These are phyloP conservation scores for Chunga burmeisteri DNA, from an alignment of 2,113 vertebrate species.

Conservation along the genomic window DNA sequence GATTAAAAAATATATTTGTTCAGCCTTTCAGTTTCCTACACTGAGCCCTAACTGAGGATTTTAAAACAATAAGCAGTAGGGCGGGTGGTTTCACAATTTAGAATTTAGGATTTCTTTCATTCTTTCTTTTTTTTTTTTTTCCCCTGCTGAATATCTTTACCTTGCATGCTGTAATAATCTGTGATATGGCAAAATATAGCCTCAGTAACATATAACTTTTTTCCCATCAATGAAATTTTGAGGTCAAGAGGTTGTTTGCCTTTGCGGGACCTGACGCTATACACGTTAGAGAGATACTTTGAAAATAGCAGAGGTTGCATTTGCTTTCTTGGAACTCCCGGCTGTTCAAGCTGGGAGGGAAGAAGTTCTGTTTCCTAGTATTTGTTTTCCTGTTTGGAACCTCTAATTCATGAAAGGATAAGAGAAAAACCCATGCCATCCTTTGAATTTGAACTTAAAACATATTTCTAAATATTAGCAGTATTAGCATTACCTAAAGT, in stretches of 20 bases:
- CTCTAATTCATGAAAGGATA: neutral
- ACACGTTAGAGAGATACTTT: neutral
- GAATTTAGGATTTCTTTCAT: neutral
- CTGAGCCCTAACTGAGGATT: neutral
- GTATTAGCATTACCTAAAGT: neutral
- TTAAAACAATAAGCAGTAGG: neutral
- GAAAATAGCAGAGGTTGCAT: neutral
- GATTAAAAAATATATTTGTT: neutral
- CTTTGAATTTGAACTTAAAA: neutral
- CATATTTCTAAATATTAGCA: neutral
- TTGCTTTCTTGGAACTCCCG: neutral
- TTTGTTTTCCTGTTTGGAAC: neutral
- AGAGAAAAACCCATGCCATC: neutral
- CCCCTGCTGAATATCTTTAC: neutral
- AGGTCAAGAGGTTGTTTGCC: neutral
- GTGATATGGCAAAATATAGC: neutral
- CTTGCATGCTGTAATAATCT: neutral
- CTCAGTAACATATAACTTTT: neutral
- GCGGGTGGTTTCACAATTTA: neutral
- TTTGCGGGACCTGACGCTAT: neutral
- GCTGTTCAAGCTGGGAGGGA: neutral
- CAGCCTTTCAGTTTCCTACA: neutral
- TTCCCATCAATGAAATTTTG: neutral
- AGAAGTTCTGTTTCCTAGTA: neutral
- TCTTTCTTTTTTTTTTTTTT: neutral